Evolutionary conservation across 2,113 vertebrate species (phyloP), one percentile per base, ranked within the genome.

Genomic region (Sterrhoptilus dennistouni): DNA sequence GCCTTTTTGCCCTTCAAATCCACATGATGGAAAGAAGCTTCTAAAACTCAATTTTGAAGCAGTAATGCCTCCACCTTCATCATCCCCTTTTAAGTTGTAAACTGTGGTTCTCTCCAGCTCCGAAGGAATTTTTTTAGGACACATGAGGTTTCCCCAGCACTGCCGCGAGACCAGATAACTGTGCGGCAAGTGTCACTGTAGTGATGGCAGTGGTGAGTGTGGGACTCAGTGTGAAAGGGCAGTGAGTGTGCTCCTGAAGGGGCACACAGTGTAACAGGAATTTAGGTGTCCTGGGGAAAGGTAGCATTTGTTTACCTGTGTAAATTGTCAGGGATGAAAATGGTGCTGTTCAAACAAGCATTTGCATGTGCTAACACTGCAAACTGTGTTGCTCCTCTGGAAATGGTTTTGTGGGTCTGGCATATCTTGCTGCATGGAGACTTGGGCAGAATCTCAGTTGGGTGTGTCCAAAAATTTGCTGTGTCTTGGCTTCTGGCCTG

Each of bases 401-500:
- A 56, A 78, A 31, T 33, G 8, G 8, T 54, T 77, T 23, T 60
- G 27, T 68, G 35, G 53, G n/a, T 83, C 79, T 90, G 71, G 78
- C 4, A 14, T 63, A 66, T 77, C 79, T 68, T 47, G 33, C 36
- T 86, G 64, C 52, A 70, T 86, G 54, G 49, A 85, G 56, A 57
- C 57, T 63, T 68, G 40, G 87, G 65, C 59, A 64, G 64, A 84
- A 68, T 94, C 80, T 92, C 65, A 44, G 29, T 20, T 78, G 71
- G 75, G 78, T 77, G 68, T 88, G 75, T 86, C 82, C 19, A 80
- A 77, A 90, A 78, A 66, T 61, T 17, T 18, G 11, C 27, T 81
- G 9, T 27, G 23, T 88, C 60, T 93, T 91, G 88, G 82, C 64
- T 22, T 91, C 47, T 86, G 38, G 66, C 87, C 69, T 94, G 86